phyloP scores from a whole-genome alignment of 1,140 invertebrate genomes.

The Laodelphax striatellus region DNA sequence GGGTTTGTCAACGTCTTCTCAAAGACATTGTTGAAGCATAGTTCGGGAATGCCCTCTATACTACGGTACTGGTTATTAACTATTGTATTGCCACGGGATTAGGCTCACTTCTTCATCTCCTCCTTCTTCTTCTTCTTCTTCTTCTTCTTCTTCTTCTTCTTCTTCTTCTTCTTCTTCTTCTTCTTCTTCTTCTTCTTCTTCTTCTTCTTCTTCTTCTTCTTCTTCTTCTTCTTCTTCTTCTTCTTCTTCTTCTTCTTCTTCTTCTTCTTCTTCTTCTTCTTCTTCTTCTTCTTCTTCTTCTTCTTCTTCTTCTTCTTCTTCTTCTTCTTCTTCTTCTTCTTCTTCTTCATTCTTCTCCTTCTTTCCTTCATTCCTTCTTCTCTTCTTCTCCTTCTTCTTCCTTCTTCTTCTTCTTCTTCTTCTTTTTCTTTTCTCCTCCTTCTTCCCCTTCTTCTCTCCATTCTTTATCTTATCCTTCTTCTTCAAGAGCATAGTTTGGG shows the following conservation, averaged over 20 bases:
- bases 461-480: background rate
- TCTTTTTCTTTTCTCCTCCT: constrained; percentile 5
- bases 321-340: background rate
- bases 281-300: background rate
- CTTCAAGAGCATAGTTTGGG: no score
- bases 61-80: no score
- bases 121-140: background rate
- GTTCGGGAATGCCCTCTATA: no score
- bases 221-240: constrained; percentile 4
- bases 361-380: background rate
- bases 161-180: constrained; percentile 2
- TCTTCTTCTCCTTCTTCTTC: background rate
- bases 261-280: constrained; percentile 2
- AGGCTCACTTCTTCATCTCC: constrained; percentile 29
- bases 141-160: constrained; percentile 2
- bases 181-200: background rate
- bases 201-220: background rate
- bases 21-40: no score
- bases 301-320: background rate
- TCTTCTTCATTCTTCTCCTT: background rate
- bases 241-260: constrained; percentile 5
- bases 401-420: background rate
- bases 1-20: no score
- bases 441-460: constrained; percentile 5
- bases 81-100: no score